Percentiles rank a stretch among this genome's conserved stretches.
These are phyloP conservation scores for Armadillidium nasatum DNA, from an alignment of 1,140 invertebrate genomes.

Conservation along the genomic window DNA sequence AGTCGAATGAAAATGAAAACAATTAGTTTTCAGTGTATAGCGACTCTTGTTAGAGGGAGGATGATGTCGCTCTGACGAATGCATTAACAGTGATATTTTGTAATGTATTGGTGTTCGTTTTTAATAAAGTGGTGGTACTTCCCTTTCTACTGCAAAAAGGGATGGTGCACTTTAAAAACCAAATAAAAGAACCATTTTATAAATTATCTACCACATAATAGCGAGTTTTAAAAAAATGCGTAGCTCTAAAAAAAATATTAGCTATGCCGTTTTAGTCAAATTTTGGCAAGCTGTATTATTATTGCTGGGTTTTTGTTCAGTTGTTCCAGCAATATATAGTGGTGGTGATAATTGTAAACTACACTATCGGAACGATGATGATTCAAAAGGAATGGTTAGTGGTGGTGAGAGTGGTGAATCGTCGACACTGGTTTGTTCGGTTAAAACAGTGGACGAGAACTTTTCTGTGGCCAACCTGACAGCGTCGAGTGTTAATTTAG, in stretches of 20 bases:
- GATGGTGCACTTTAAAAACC: not conserved
- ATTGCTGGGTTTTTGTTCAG: not conserved
- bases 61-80: not conserved
- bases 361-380: not conserved
- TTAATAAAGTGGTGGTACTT: not conserved
- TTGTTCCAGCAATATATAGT: slow-evolving; percentile 8
- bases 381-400: not conserved
- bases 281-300: slow-evolving; percentile 3
- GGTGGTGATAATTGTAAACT: not conserved
- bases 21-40: slow-evolving; percentile 7
- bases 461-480: slow-evolving; percentile 37
- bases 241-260: not conserved
- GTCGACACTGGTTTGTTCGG: slow-evolving; percentile 29
- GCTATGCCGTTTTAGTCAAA: not conserved
- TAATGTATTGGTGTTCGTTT: not conserved
- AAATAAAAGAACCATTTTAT: not conserved
- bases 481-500: slow-evolving; percentile 22
- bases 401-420: not conserved
- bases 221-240: not conserved
- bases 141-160: not conserved
- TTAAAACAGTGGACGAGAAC: slow-evolving; percentile 33
- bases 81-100: not conserved
- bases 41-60: not conserved
- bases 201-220: not conserved
- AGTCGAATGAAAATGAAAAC: slow-evolving; percentile 8